Conservation (phyloP, 2,797 vertebrate species). For the Myotis findleyi region DNA sequence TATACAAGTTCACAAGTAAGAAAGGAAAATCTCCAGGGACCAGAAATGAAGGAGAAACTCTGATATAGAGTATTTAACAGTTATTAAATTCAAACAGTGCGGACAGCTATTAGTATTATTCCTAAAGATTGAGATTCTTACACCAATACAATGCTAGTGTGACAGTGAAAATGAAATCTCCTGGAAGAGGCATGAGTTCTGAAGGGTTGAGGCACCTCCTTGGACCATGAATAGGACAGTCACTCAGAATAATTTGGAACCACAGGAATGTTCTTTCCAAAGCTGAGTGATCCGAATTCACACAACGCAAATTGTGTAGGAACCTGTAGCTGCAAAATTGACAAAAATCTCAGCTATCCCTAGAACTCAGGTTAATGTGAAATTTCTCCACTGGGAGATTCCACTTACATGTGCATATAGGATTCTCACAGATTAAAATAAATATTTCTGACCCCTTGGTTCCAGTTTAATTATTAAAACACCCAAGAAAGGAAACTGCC, state of each 20-base stretch:
- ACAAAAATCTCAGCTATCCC: not conserved
- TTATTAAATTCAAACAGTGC: conserved; percentile 64
- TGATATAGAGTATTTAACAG: conserved; percentile 47
- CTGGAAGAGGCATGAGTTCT: not conserved
- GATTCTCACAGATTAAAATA: not conserved
- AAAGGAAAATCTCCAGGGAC: not conserved
- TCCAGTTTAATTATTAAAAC: not conserved
- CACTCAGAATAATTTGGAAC: not conserved
- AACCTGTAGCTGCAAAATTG: not conserved
- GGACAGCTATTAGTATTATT: not conserved
- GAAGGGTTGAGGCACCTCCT: not conserved
- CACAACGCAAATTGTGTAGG: not conserved
- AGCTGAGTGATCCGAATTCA: not conserved
- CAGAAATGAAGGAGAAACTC: conserved; percentile 30
- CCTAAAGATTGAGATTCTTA: conserved; percentile 8
- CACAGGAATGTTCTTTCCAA: not conserved
- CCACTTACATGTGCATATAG: not conserved
- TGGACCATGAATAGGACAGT: not conserved
- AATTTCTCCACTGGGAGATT: not conserved
- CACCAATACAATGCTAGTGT: not conserved
- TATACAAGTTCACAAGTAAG: not conserved
- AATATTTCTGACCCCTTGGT: not conserved
- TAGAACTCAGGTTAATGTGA: not conserved
- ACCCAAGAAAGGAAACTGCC: fast-evolving
- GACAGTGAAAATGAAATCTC: conserved; percentile 54